Evolutionary conservation across 2,888 invertebrate genomes (phyloP).

Genomic region (Chloromyia formosa): DNA sequence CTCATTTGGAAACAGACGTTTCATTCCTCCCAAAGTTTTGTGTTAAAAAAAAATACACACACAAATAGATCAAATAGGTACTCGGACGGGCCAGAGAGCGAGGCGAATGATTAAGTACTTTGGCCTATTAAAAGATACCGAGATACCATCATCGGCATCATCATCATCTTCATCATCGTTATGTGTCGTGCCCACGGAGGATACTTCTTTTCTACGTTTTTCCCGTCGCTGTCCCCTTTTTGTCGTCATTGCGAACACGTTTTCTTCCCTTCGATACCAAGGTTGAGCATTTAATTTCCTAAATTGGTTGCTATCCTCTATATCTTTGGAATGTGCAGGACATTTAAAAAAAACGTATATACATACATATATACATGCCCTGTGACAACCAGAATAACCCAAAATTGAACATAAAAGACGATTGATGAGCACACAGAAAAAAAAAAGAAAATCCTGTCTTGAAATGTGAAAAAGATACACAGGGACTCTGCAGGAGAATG

Average conservation of each 20-base stretch:
- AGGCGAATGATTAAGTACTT: neutral
- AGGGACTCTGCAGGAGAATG: neutral
- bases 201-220: too few species aligned
- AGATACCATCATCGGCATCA: too few species aligned
- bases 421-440: neutral
- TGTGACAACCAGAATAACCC: too few species aligned
- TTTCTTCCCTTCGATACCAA: neutral
- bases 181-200: too few species aligned
- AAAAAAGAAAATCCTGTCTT: neutral
- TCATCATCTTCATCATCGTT: too few species aligned
- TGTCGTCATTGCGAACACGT: neutral
- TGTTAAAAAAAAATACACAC: too few species aligned
- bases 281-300: neutral
- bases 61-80: too few species aligned
- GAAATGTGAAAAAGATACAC: too few species aligned
- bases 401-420: too few species aligned
- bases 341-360: neutral
- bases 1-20: too few species aligned
- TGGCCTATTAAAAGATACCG: neutral
- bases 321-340: neutral
- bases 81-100: neutral
- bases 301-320: conserved; percentile 6
- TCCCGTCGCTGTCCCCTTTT: neutral
- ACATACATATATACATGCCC: too few species aligned
- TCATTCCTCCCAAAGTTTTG: neutral